Evolutionary conservation across 2,113 vertebrate genomes (phyloP).

Genomic region (Megaceryle torquata): DNA sequence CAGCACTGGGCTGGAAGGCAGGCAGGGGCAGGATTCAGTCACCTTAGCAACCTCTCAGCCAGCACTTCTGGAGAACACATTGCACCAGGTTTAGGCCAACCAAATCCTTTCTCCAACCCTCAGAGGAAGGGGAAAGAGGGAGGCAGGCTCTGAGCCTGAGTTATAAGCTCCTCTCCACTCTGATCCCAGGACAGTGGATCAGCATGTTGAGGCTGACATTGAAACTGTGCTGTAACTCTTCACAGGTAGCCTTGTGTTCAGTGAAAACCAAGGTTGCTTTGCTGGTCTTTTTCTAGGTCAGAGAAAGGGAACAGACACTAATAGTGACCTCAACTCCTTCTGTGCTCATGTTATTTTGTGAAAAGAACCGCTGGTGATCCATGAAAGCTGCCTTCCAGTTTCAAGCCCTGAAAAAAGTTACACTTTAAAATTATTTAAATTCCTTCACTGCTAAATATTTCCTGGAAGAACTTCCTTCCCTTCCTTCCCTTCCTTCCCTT

Average conservation of each 20-base stretch:
- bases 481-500: too few species aligned
- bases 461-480: neutral
- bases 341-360: neutral
- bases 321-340: neutral
- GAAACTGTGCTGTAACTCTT: neutral
- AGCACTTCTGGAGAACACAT: neutral
- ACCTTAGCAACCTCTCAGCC: neutral
- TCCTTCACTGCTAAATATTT: neutral
- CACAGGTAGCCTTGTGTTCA: neutral
- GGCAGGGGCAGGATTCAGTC: neutral
- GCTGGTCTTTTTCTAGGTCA: neutral
- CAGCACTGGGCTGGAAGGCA: accelerated
- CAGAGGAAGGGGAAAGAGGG: neutral
- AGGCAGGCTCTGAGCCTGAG: neutral
- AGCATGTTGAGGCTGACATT: neutral
- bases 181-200: neutral
- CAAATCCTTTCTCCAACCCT: neutral
- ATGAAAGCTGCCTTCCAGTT: neutral
- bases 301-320: neutral
- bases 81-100: neutral
- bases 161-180: neutral
- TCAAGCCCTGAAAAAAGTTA: neutral
- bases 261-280: neutral
- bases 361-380: neutral
- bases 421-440: neutral